Conservation (phyloP, 2,113 vertebrate species). For the Hiodon tergisus region DNA sequence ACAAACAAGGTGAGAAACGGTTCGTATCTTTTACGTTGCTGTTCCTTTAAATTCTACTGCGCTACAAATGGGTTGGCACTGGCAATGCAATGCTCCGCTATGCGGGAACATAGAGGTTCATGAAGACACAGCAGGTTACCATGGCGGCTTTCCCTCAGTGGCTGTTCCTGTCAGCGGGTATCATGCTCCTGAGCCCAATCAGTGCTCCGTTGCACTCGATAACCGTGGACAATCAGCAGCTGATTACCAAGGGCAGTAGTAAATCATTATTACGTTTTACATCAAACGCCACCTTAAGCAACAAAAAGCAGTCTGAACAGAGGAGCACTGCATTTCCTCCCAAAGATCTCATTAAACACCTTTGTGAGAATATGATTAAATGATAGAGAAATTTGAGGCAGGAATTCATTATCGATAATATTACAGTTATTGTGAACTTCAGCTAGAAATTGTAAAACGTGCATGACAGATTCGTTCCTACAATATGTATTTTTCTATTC, state of each 20-base stretch:
- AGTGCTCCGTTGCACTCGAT: conserved; percentile 10
- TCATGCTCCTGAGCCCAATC: conserved; percentile 12
- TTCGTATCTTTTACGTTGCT: too few relatives aligned
- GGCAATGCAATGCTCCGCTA: too few relatives aligned
- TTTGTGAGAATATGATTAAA: too few relatives aligned
- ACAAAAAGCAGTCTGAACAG: conserved; percentile 1
- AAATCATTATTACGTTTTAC: conserved; percentile 16
- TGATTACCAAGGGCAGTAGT: conserved; percentile 11
- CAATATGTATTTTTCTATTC: too few relatives aligned
- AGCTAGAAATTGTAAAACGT: too few relatives aligned
- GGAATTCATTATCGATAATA: too few relatives aligned
- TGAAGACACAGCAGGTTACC: conserved; percentile 17
- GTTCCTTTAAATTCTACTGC: too few relatives aligned
- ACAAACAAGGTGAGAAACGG: too few relatives aligned
- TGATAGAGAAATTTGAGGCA: too few relatives aligned
- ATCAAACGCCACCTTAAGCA: neutral
- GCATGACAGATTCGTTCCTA: neutral
- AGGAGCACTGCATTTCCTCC: conserved; percentile 1
- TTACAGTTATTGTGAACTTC: too few relatives aligned
- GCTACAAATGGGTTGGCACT: too few relatives aligned
- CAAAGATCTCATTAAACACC: neutral
- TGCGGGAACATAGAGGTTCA: conserved; percentile 6
- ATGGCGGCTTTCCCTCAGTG: conserved; percentile 11
- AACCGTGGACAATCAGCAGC: conserved; percentile 14
- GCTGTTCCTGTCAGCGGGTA: neutral